Percentiles rank a stretch among this genome's conserved stretches.
phyloP scores from a whole-genome alignment of 2,113 vertebrate genomes.

The Epinephelus lanceolatus region DNA sequence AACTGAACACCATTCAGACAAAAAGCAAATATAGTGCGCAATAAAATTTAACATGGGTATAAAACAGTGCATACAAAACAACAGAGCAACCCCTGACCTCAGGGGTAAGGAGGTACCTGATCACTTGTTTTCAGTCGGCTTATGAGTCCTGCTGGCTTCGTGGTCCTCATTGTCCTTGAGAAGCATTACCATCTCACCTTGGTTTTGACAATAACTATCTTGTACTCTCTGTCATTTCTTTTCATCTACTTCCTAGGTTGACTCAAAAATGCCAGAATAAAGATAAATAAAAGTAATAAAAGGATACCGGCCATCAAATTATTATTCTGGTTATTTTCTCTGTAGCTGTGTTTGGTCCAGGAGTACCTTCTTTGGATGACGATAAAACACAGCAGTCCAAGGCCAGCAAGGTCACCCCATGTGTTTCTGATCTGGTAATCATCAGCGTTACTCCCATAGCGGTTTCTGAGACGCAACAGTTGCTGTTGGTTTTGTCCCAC shows the following conservation, averaged over 20 bases:
- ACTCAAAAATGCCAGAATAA: too few relatives aligned
- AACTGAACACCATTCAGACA: too few relatives aligned
- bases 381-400: conserved; percentile 71
- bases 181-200: conserved; percentile 41
- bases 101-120: conserved; percentile 7
- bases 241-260: too few relatives aligned
- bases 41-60: too few relatives aligned
- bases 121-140: background rate
- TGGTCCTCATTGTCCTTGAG: conserved; percentile 23
- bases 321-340: background rate
- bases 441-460: conserved; percentile 26
- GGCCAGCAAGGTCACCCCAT: conserved; percentile 61
- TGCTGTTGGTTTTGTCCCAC: background rate
- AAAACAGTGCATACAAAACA: too few relatives aligned
- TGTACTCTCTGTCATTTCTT: background rate
- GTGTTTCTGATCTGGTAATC: conserved; percentile 24
- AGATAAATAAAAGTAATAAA: too few relatives aligned
- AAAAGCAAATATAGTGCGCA: too few relatives aligned
- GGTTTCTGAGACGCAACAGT: conserved; percentile 45
- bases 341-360: background rate
- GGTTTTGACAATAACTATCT: background rate
- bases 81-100: too few relatives aligned
- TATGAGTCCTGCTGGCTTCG: background rate
- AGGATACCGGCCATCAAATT: too few relatives aligned
- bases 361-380: conserved; percentile 48